Evolutionary conservation across 1,140 invertebrate genomes (phyloP), one percentile per base, ranked within the genome.

Genomic region (Drosophila tsacasi): DNA sequence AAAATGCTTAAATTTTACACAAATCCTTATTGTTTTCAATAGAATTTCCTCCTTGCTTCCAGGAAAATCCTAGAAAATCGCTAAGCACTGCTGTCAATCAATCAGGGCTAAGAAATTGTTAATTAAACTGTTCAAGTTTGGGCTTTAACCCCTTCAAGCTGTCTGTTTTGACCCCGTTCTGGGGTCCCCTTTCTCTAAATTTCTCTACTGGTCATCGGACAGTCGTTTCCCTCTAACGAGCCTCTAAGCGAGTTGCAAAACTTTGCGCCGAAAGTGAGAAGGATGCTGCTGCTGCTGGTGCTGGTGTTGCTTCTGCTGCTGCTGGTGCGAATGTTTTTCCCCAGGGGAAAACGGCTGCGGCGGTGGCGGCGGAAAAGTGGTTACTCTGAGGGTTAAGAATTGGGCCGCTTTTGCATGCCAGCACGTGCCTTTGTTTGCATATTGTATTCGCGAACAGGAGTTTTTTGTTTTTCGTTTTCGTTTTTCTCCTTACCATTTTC

Each of bases 361-460:
- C 35, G 10, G 27, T 1, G 27, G 32, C 21, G 21, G 12, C 7
- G 46, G 32, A 27, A 19, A 44, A 64, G 25, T n/a, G 44, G 62
- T 50, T 27, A 54, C 52, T 9, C 37, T 12, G n/a, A 37, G 23
- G 35, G 19, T 44, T 68, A 35, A 37, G 9, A 72, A 39, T 54
- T 25, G 50, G 58, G 46, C 35, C 71, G 42, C 72, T 62, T 71
- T 63, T 75, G 77, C 46, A 71, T 83, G 46, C 42, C 57, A 39
- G 74, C 74, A 79, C 82, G 77, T 85, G 72, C 60, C 60, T 61
- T 73, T 87, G 76, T 83, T 86, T 86, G 76, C 66, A 87, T 87
- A 86, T 87, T 76, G 65, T 87, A 66, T 86, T 61, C 62, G 64
- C 61, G 39, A 50, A 69, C 44, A 57, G 54, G 54, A 57, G 54